phyloP scores from a whole-genome alignment of 2,113 vertebrate genomes.

The Passer domesticus region DNA sequence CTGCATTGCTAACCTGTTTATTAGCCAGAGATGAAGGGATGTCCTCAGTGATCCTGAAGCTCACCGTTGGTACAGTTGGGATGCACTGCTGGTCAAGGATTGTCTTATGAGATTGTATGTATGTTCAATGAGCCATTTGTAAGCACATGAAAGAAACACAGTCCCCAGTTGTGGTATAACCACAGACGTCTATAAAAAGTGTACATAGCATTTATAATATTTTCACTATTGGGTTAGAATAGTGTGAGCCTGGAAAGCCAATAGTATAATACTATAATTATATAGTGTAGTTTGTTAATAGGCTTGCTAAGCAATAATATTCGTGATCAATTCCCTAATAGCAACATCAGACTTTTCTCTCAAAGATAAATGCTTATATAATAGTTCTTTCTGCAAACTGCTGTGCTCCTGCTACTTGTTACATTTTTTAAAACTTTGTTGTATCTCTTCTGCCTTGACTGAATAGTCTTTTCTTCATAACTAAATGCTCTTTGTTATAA shows the following conservation, averaged over 20 bases:
- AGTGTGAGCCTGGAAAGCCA: too few relatives aligned
- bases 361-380: not conserved
- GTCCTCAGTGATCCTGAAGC: not conserved
- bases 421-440: not conserved
- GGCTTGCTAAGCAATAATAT: not conserved
- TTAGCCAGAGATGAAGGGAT: not conserved
- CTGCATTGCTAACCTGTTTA: accelerated
- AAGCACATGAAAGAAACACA: not conserved
- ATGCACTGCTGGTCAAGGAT: accelerated
- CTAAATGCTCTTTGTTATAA: not conserved
- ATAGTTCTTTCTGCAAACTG: not conserved
- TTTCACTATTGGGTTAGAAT: not conserved
- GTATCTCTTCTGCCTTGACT: not conserved
- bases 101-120: not conserved
- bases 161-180: not conserved
- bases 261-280: not conserved
- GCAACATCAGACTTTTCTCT: not conserved
- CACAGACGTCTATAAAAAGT: too few relatives aligned
- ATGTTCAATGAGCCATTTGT: not conserved
- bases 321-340: not conserved
- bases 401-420: not conserved
- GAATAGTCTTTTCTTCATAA: not conserved
- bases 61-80: accelerated
- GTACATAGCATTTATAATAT: not conserved
- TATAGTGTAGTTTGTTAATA: not conserved